Evolutionary conservation across 30 jellyfish, hydroid and myxozoan genomes (phyloP).

Genomic region (Haliclystus octoradiatus): DNA sequence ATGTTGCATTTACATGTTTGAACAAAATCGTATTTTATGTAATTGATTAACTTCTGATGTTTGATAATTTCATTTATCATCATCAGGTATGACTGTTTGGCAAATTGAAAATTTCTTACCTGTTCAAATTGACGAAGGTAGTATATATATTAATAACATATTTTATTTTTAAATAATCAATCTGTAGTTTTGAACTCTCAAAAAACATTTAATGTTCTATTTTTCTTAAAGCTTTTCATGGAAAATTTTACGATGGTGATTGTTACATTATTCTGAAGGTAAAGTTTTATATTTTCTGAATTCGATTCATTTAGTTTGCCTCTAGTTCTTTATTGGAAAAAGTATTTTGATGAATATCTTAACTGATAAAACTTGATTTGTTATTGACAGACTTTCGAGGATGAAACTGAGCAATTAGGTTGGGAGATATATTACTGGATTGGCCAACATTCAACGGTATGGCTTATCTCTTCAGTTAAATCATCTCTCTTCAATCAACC

Average conservation of each 20-base stretch:
- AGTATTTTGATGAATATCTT: background rate
- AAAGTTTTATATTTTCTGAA: background rate
- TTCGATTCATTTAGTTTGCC: background rate
- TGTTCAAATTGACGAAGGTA: constrained; percentile 91
- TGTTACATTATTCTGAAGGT: constrained; percentile 90
- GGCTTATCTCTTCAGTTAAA: too few species aligned
- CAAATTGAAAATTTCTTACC: constrained; percentile 94
- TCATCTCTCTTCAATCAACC: too few species aligned
- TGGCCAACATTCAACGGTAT: constrained; percentile 96
- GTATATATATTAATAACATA: background rate
- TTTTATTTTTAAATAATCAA: background rate
- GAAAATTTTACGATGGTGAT: constrained; percentile 96
- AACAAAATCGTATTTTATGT: background rate
- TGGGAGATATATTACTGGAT: constrained; percentile 92
- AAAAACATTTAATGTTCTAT: too few species aligned
- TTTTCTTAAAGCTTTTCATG: constrained; percentile 51
- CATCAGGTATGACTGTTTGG: constrained; percentile 73
- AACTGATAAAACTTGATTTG: background rate
- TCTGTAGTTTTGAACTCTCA: too few species aligned
- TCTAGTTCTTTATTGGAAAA: background rate
- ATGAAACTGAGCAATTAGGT: constrained; percentile 66
- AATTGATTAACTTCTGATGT: background rate
- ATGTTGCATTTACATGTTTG: too few species aligned
- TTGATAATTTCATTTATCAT: background rate
- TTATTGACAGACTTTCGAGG: constrained; percentile 43